Base-by-base conservation (phyloP, 2,888 invertebrate genomes). In the Amiota communis region DNA sequence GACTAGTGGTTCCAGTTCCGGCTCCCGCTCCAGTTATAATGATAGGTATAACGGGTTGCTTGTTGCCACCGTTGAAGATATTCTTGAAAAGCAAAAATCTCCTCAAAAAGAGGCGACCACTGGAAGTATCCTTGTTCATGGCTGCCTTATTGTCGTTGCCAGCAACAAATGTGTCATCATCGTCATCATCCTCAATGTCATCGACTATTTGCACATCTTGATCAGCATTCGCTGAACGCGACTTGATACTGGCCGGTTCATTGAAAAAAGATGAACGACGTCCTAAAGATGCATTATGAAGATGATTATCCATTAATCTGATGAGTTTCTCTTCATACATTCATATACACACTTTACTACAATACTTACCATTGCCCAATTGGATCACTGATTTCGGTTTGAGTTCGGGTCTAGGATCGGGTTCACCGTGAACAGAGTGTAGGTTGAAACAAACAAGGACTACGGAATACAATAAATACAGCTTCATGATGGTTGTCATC, bases 21-120 rank as follows among this genome's bases (percentile, higher is more conserved):
- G 75, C 49, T 8, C 80, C 83, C 0, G 74, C 77, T 2, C 80
- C 81, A 0, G 85, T 87, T n/a, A 88, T 87, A 12, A 89, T 86
- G 46, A 88, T 87, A 0, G 88, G 88, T 46, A 87, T 84, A 68
- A 87, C 79, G 6, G 86, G 87, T 71, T 85, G 87, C 10, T 73
- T 76, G 75, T 73, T 81, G 61, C 75, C 80, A 57, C 71, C 72
- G 70, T 84, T 76, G 65, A 87, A 88, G 69, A 86, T 73, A 20
- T 87, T 87, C 68, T 84, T 85, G 74, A 87, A 87, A n/a, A 81
- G 79, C 17, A 87, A 78, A 73, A 88, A 87, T 65, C 87, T 89
- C 73, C 83, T 86, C 4, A 87, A 75, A 73, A 88, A 89, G 36
- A 88, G 75, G 4, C 88, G 85, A 0, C 88, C 88, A 20, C 81